Evolutionary conservation across 2,113 vertebrate genomes (phyloP).

Genomic region (Haemorhous mexicanus): DNA sequence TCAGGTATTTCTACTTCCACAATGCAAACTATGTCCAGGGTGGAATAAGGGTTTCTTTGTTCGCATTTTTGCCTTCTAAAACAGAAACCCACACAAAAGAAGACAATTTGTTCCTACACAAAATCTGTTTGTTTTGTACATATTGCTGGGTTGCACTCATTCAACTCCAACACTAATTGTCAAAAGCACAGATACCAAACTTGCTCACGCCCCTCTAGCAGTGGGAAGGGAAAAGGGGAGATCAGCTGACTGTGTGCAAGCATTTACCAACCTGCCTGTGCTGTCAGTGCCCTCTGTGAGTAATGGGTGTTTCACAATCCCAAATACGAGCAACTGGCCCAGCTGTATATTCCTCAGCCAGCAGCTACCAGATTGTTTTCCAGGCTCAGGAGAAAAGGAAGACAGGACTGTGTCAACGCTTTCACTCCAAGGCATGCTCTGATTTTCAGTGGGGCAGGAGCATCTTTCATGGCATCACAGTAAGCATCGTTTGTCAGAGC

Average conservation of each 20-base stretch:
- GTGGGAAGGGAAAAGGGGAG: not conserved
- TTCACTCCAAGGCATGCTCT: not conserved
- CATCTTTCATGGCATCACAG: not conserved
- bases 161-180: constrained; percentile 56
- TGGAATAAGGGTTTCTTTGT: fast-evolving
- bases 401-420: not conserved
- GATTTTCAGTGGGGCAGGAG: not conserved
- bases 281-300: constrained; percentile 29
- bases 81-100: constrained; percentile 29
- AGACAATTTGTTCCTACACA: constrained; percentile 7
- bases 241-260: not conserved
- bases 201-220: constrained; percentile 38
- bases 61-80: constrained; percentile 1
- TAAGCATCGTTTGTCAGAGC: not conserved
- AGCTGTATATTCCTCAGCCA: not conserved
- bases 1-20: constrained; percentile 26
- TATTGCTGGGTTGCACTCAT: not conserved
- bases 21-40: not conserved
- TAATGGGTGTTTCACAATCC: constrained; percentile 57
- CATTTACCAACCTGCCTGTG: constrained; percentile 53
- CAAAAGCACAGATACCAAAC: constrained; percentile 24
- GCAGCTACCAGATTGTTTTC: not conserved
- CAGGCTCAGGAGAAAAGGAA: not conserved
- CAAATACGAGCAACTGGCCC: constrained; percentile 35
- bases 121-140: constrained; percentile 12